Evolutionary conservation across 2,888 invertebrate genomes (phyloP).

Genomic region (Mesorhabditis sp.): DNA sequence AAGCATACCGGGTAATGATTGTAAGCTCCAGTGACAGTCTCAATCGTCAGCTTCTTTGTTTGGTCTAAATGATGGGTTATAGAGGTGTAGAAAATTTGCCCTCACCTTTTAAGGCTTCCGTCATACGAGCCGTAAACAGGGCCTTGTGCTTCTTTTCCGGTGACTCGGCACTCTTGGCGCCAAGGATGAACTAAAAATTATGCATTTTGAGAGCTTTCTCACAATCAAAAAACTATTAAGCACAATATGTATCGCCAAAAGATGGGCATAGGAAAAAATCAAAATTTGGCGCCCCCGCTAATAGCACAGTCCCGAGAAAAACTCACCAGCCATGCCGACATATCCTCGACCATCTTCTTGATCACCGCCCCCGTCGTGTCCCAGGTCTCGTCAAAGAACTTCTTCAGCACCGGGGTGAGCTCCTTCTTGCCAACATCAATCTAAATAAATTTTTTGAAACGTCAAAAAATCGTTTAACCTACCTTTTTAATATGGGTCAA

Average conservation of each 20-base stretch:
- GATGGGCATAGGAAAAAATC: too few relatives aligned
- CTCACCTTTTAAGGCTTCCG: background rate
- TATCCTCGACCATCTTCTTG: conserved; percentile 1
- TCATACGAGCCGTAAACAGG: background rate
- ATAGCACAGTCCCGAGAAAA: background rate
- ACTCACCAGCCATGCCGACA: background rate
- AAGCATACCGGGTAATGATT: background rate
- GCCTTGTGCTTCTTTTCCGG: background rate
- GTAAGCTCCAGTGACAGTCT: conserved; percentile 1
- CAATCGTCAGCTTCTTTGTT: background rate
- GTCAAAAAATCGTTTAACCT: background rate
- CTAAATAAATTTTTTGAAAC: background rate
- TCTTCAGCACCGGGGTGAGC: background rate
- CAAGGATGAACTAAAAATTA: conserved; percentile 1
- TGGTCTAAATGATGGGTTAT: background rate
- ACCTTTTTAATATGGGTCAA: background rate
- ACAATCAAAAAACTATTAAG: too few relatives aligned
- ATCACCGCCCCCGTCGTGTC: background rate
- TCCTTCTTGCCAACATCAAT: background rate
- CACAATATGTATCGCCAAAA: too few relatives aligned
- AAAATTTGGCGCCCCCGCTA: too few relatives aligned
- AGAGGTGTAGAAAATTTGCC: background rate
- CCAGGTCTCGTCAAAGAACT: background rate
- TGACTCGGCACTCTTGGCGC: background rate
- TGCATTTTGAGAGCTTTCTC: background rate